These are phyloP conservation scores for Dryobota labecula DNA, from an alignment of 2,888 invertebrate genomes.

Conservation along the genomic window DNA sequence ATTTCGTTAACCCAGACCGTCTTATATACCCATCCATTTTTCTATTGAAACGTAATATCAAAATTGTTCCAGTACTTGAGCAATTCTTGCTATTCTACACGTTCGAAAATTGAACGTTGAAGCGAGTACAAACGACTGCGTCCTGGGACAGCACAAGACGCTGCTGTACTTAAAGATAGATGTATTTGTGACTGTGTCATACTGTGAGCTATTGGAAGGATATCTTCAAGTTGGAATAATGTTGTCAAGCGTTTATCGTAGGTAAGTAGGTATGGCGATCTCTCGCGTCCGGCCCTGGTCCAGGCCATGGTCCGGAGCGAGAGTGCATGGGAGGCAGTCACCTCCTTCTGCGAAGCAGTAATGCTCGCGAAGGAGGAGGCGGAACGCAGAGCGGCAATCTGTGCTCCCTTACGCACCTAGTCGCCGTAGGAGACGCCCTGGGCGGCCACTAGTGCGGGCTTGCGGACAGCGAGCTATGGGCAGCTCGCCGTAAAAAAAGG, in stretches of 20 bases:
- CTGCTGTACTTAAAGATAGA: conserved; percentile 10
- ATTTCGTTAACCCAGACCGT: conserved; percentile 36
- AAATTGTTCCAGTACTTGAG: conserved; percentile 61
- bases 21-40: conserved; percentile 54
- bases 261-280: too few relatives aligned
- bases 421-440: too few relatives aligned
- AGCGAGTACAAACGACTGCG: conserved; percentile 45
- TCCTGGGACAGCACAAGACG: conserved; percentile 29
- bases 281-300: too few relatives aligned
- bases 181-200: conserved; percentile 33
- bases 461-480: too few relatives aligned
- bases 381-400: too few relatives aligned
- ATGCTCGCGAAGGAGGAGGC: too few relatives aligned
- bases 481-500: too few relatives aligned
- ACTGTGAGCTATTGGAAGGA: conserved; percentile 3
- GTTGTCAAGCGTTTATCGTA: background rate
- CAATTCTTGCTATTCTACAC: conserved; percentile 47
- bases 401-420: too few relatives aligned
- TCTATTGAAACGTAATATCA: conserved; percentile 65
- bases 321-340: too few relatives aligned
- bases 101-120: conserved; percentile 51
- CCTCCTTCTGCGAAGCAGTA: too few relatives aligned
- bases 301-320: too few relatives aligned
- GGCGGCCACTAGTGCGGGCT: too few relatives aligned
- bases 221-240: background rate